Base-by-base conservation (phyloP, 2,797 vertebrate genomes). In the Cuniculus paca region DNA sequence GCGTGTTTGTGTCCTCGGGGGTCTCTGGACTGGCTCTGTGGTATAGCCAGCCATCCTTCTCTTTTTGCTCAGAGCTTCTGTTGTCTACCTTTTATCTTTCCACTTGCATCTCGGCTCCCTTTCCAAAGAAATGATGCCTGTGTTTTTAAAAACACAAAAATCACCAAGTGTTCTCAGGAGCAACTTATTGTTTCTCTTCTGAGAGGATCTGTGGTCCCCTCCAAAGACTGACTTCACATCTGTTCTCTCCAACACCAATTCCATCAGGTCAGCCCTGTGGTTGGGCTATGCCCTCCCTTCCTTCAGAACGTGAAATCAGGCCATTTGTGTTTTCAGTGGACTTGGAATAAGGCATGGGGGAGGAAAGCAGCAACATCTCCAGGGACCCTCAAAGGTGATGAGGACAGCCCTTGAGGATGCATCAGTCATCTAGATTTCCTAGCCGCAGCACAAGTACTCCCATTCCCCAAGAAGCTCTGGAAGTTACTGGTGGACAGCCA, bases 1-100 rank as follows among this genome's bases (percentile, higher is more conserved):
- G 48, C 70, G 0, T 22, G 0, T 16, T 88, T 85, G 63, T 79
- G 52, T 95, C 95, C 94, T 88, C 11, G 2, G 95, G 70, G 72
- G 60, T 87, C 95, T 95, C 79, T 1, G 63, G 82, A 48, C 56
- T 5, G 14, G 50, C 70, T 85, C 81, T 24, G 42, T 9, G 26
- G 4, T 14, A 3, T 80, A 88, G 81, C 12, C 0, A 1, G 24
- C 36, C 36, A 42, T 11, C 84, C 52, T 9, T 78, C 54, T 34
- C 52, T 50, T 77, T 13, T 7, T 11, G 50, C 16, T 79, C 28
- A 50, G 42, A 10, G 65, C 60, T 50, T 42, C 83, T 88, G n/a
- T 61, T 24, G 20, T 50, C 80, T 50, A 0, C 26, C 2, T 48
- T 78, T 60, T 34, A 1, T 81, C 74, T 77, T 74, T 42, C 50